phyloP scores from a whole-genome alignment of 23 tunicate genomes.

The Trididemnum clinides region DNA sequence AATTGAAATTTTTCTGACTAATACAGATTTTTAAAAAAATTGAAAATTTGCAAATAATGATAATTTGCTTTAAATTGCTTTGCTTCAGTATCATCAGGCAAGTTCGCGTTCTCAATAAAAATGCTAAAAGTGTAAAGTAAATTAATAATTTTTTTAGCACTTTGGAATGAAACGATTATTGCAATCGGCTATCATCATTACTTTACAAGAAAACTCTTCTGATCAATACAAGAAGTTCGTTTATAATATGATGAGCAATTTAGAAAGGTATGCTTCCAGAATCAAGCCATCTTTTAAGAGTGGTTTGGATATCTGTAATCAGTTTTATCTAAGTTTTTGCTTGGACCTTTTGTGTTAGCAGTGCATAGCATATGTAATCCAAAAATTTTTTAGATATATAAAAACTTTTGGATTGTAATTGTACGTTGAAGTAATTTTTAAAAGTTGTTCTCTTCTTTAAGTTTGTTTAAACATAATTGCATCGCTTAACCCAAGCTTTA shows the following conservation, averaged over 20 bases:
- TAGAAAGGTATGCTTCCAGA: not conserved
- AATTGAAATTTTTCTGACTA: no score
- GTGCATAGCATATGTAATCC: no score
- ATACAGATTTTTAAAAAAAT: no score
- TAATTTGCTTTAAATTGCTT: no score
- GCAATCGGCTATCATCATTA: slow-evolving; percentile 48
- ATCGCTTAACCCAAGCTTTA: not conserved
- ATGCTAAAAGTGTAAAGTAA: no score
- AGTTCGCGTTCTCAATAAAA: no score
- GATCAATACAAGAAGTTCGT: slow-evolving; percentile 37
- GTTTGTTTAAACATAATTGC: not conserved
- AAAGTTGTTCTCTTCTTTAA: not conserved
- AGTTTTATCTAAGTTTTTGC: not conserved
- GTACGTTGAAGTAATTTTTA: not conserved
- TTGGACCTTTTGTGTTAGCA: no score
- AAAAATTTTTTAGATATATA: no score
- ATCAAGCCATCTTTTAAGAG: not conserved
- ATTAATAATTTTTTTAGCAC: not conserved
- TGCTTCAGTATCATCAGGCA: no score
- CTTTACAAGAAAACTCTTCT: slow-evolving; percentile 22
- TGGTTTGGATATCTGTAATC: not conserved
- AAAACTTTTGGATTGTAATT: no score
- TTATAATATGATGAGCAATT: not conserved
- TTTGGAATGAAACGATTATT: not conserved
- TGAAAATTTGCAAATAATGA: no score